A percentile compares a stretch with the other conserved stretches of the same genome.
Conservation (phyloP, 2,888 invertebrate species). For the Andrena trimmerana region DNA sequence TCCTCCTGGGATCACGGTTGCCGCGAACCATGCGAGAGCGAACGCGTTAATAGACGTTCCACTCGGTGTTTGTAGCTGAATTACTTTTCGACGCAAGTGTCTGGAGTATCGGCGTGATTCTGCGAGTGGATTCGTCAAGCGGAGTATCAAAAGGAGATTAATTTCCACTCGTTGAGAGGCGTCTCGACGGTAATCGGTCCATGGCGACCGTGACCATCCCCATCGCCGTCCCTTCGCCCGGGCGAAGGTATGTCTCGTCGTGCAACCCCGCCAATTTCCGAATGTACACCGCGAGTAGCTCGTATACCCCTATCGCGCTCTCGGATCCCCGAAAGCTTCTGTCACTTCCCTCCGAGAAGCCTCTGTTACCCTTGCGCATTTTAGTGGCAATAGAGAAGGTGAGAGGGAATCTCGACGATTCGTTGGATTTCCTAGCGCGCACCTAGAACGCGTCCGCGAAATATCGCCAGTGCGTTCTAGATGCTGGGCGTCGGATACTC, state of each 20-base stretch:
- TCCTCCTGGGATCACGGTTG: constrained; percentile 31
- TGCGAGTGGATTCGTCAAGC: no score
- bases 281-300: constrained; percentile 12
- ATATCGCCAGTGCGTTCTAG: constrained; percentile 20
- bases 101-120: no score
- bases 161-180: no score
- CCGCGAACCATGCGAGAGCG: constrained; percentile 17
- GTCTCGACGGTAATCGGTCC: neutral
- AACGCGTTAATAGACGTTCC: neutral
- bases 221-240: constrained; percentile 10
- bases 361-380: constrained; percentile 32
- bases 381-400: constrained; percentile 7
- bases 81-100: no score
- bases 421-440: constrained; percentile 32
- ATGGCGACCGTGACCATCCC: constrained; percentile 27
- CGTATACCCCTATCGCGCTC: constrained; percentile 12
- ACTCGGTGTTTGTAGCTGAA: no score
- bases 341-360: constrained; percentile 21
- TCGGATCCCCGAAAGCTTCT: constrained; percentile 28
- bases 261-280: constrained; percentile 27
- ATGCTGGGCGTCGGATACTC: constrained; percentile 20
- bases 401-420: constrained; percentile 41
- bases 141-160: no score
- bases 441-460: constrained; percentile 24
- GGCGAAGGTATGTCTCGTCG: constrained; percentile 1